Evolutionary conservation across 2,797 vertebrate species (phyloP).

Genomic region (Cyclopterus lumpus): DNA sequence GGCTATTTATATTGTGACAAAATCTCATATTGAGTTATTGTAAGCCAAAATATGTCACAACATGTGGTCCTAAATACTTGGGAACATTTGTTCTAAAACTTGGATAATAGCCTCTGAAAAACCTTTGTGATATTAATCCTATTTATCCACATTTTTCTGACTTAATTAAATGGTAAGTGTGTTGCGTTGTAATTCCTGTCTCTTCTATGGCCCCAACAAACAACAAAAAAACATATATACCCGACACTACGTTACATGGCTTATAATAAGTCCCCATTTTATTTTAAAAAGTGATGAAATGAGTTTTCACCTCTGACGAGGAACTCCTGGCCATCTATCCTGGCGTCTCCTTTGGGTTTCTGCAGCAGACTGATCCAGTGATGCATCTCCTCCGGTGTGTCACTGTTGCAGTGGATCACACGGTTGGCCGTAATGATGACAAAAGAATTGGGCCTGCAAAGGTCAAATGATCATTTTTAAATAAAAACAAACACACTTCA

Average conservation of each 20-base stretch:
- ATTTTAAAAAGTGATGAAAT: neutral
- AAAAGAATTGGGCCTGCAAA: constrained; percentile 86
- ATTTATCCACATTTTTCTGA: neutral
- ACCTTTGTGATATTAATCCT: neutral
- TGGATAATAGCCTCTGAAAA: neutral
- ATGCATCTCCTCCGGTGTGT: constrained; percentile 90
- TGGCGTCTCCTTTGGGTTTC: constrained; percentile 88
- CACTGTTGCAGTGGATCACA: constrained; percentile 90
- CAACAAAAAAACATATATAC: neutral
- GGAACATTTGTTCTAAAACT: neutral
- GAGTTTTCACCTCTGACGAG: constrained; percentile 82
- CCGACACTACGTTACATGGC: neutral
- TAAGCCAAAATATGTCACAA: neutral
- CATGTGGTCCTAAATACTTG: neutral
- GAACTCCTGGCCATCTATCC: constrained; percentile 88
- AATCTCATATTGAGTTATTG: neutral
- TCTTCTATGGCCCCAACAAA: neutral
- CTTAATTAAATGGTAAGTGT: neutral
- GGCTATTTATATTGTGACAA: neutral
- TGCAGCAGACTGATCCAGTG: constrained; percentile 91
- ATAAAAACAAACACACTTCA: neutral
- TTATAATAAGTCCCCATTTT: neutral
- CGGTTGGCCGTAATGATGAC: constrained; percentile 91
- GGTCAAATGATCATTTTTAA: neutral
- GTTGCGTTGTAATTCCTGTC: neutral